Evolutionary conservation across 2,888 invertebrate genomes (phyloP).

Genomic region (Drosophila hamatofila): DNA sequence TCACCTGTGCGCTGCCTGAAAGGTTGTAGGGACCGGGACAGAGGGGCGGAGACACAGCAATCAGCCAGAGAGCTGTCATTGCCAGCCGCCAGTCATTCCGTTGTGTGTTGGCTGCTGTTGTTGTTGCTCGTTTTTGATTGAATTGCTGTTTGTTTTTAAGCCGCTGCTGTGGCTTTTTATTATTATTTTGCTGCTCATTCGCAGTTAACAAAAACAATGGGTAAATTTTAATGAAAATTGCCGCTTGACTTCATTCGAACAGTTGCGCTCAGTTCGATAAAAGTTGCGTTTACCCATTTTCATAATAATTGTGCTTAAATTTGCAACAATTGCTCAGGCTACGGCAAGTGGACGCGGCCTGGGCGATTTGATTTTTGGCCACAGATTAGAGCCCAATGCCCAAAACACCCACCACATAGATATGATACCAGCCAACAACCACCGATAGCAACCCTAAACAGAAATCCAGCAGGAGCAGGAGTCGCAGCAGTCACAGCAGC

Average conservation of each 20-base stretch:
- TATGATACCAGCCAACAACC: slow-evolving; percentile 56
- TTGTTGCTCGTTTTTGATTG: slow-evolving; percentile 73
- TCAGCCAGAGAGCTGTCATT: slow-evolving; percentile 69
- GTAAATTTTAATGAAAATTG: slow-evolving; percentile 82
- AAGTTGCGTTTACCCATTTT: slow-evolving; percentile 47
- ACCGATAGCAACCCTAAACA: slow-evolving; percentile 58
- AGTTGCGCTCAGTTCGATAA: slow-evolving; percentile 26
- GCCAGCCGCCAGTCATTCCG: slow-evolving; percentile 35
- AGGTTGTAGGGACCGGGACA: not conserved
- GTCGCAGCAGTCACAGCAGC: not conserved
- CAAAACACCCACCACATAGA: slow-evolving; percentile 31
- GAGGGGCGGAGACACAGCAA: slow-evolving; percentile 50
- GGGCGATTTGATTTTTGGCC: slow-evolving; percentile 54
- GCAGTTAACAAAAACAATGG: slow-evolving; percentile 73
- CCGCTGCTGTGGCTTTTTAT: slow-evolving; percentile 66
- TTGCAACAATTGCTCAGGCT: slow-evolving; percentile 71
- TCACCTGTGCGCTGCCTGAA: slow-evolving; percentile 62
- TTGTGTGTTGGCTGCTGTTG: slow-evolving; percentile 22
- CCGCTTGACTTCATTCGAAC: slow-evolving; percentile 78
- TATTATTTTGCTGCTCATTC: slow-evolving; percentile 79
- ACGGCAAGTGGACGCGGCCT: slow-evolving; percentile 61
- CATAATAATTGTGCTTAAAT: slow-evolving; percentile 75
- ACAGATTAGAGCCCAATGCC: slow-evolving; percentile 64
- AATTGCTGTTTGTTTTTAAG: slow-evolving; percentile 78
- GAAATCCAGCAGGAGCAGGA: slow-evolving; percentile 47